Base-by-base conservation (phyloP, 2,113 vertebrate genomes). In the Ursus arctos region DNA sequence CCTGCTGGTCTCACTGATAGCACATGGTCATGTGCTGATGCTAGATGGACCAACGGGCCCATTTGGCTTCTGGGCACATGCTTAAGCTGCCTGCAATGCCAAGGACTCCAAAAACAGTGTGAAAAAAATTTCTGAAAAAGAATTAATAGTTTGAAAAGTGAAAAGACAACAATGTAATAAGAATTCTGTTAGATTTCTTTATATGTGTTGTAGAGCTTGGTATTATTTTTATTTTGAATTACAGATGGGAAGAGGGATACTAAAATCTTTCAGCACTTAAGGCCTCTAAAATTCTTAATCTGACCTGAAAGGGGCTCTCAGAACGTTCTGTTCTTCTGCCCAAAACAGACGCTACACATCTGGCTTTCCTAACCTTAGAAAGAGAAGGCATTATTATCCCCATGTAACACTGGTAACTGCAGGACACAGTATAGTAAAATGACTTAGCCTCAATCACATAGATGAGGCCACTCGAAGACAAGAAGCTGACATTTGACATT, bases 211-310 rank as follows among this genome's bases (percentile, higher is more conserved):
- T 24, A 40, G 8, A 55, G 14, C 13, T 93, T 57, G 65, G 36
- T 57, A 65, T 67, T 67, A 79, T 71, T 74, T 96, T 72, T 47
- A 67, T 83, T 95, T 61, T 85, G 36, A 84, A 85, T 87, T 90
- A 91, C 16, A n/a, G 83, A 49, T 43, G 71, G 63, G 49, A 72
- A 94, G n/a, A 16, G 5, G 18, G 14, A 86, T 65, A 65, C 47
- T 92, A 88, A 92, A 49, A 89, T 85, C 10, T 53, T 67, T 83
- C 3, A 1, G 15, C 63, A 22, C 55, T 53, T 82, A 53, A 40
- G 2, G 24, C 33, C 36, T 72, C 55, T 81, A 80, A 85, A 79
- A 31, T 55, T 65, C 40, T 69, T 88, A 61, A 84, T 83, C 51
- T 88, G 77, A 55, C 55, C 59, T 84, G 47, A 72, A 14, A 82